A percentile compares a stretch with the other conserved stretches of the same genome.
Conservation (phyloP, 2,113 vertebrate species). For the Hepsetus odoe region DNA sequence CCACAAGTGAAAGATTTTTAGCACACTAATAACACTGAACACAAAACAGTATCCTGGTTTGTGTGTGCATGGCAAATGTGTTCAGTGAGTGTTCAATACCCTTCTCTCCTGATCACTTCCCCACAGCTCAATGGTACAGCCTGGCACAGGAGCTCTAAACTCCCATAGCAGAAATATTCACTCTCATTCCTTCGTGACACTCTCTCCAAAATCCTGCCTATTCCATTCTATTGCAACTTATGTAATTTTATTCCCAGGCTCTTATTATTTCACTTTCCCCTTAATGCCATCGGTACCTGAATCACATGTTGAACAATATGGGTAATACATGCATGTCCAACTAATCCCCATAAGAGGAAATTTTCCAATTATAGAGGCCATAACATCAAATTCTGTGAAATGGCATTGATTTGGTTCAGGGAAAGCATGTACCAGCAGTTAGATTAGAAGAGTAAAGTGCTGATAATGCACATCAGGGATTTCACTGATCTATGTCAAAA, state of each 20-base stretch:
- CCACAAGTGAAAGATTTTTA: too few species aligned
- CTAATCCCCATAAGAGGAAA: neutral
- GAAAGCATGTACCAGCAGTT: neutral
- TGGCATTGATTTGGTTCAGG: neutral
- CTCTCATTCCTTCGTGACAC: neutral
- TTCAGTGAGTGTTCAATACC: neutral
- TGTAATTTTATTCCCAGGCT: constrained; percentile 16
- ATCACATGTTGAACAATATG: constrained; percentile 12
- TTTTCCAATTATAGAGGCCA: too few species aligned
- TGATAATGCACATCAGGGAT: neutral
- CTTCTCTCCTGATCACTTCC: neutral
- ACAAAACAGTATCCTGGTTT: neutral
- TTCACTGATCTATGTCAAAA: neutral
- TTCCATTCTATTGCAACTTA: neutral
- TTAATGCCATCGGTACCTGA: neutral
- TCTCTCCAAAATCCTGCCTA: neutral
- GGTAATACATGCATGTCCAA: constrained; percentile 7
- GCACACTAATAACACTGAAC: too few species aligned
- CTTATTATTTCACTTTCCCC: constrained; percentile 9
- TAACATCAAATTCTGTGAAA: neutral
- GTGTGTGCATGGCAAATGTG: neutral
- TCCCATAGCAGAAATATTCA: neutral
- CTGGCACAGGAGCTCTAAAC: neutral
- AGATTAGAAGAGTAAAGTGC: neutral
- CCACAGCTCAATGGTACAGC: neutral